Evolutionary conservation across 2,113 vertebrate species (phyloP).

Genomic region (Percopsis transmontana): DNA sequence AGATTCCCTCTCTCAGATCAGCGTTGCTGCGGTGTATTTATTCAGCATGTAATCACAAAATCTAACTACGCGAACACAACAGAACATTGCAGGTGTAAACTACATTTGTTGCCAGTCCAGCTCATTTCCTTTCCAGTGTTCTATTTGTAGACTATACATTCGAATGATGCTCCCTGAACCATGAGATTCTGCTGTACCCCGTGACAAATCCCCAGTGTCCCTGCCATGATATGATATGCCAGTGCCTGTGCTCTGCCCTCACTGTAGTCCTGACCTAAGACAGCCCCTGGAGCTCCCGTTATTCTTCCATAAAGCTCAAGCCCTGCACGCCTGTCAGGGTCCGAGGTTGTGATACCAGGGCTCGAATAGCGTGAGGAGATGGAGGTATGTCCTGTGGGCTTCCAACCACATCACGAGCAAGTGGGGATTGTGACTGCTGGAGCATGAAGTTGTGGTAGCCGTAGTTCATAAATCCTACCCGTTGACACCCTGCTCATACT

Average conservation of each 20-base stretch:
- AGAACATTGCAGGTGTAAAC: not conserved
- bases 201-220: constrained; percentile 40
- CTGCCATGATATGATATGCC: constrained; percentile 27
- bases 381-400: constrained; percentile 27
- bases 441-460: constrained; percentile 62
- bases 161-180: constrained; percentile 26
- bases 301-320: constrained; percentile 24
- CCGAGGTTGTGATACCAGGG: constrained; percentile 12
- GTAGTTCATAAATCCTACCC: constrained; percentile 65
- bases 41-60: constrained; percentile 19
- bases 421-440: constrained; percentile 51
- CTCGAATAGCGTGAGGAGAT: not conserved
- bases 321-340: constrained; percentile 7
- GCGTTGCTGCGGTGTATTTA: not conserved
- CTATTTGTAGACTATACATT: constrained; percentile 9
- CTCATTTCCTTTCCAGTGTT: not conserved
- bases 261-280: constrained; percentile 13
- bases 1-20: not conserved
- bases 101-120: not conserved
- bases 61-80: constrained; percentile 8
- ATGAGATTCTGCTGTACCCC: constrained; percentile 25
- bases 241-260: constrained; percentile 17
- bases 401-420: constrained; percentile 52
- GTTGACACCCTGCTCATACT: constrained; percentile 28
- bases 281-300: constrained; percentile 21